phyloP scores from a whole-genome alignment of 2,113 vertebrate species.

The Cranoglanis bouderius region DNA sequence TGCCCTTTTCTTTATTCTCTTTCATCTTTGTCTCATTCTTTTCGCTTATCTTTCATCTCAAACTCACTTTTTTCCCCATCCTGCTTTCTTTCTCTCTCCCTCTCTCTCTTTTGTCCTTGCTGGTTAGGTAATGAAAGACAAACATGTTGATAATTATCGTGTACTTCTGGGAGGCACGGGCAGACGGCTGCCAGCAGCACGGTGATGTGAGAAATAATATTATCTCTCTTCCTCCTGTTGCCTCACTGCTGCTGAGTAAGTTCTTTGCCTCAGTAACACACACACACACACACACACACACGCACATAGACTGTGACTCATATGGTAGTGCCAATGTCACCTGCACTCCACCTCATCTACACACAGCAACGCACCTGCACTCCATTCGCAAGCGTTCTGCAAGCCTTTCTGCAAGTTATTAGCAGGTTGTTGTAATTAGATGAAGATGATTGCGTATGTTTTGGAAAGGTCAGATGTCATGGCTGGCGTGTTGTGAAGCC shows the following conservation, averaged over 20 bases:
- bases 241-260: slow-evolving; percentile 72
- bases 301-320: neutral
- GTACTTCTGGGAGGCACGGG: slow-evolving; percentile 62
- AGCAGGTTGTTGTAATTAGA: slow-evolving; percentile 5
- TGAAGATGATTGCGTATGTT: slow-evolving; percentile 7
- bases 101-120: slow-evolving; percentile 58
- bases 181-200: slow-evolving; percentile 53
- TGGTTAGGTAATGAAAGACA: slow-evolving; percentile 74
- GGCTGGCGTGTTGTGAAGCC: slow-evolving; percentile 11
- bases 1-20: slow-evolving; percentile 9
- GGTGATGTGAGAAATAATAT: slow-evolving; percentile 80
- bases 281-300: slow-evolving; percentile 48
- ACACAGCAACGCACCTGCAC: neutral
- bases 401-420: slow-evolving; percentile 4
- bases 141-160: slow-evolving; percentile 73
- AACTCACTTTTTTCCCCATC: neutral
- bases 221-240: slow-evolving; percentile 67
- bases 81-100: neutral
- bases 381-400: neutral
- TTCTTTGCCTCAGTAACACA: slow-evolving; percentile 36
- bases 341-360: neutral
- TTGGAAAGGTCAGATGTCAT: slow-evolving; percentile 50
- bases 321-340: slow-evolving; percentile 3
- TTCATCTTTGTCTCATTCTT: slow-evolving; percentile 35
- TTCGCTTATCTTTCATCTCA: slow-evolving; percentile 20